Evolutionary conservation across 2,888 invertebrate genomes (phyloP).

Genomic region (Amorpha juglandis): DNA sequence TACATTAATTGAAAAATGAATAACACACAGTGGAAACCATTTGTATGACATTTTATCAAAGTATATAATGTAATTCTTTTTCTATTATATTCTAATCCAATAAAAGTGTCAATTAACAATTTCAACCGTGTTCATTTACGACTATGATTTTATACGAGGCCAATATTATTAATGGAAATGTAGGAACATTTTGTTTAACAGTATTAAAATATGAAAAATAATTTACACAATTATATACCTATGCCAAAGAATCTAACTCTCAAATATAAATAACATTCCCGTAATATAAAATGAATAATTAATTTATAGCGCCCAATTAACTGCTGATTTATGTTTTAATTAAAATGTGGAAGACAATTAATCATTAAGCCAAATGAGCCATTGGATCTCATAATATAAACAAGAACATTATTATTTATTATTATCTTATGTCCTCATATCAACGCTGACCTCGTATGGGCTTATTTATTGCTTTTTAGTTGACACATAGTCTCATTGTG

Average conservation of each 20-base stretch:
- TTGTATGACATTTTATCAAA: neutral
- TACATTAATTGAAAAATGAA: constrained; percentile 1
- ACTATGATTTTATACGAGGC: neutral
- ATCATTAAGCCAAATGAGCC: neutral
- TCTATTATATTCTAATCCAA: neutral
- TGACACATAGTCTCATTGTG: neutral
- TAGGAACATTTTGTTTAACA: neutral
- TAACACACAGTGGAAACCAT: neutral
- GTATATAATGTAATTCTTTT: too few relatives aligned
- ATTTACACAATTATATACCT: neutral
- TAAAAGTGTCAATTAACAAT: neutral
- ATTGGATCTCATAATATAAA: neutral
- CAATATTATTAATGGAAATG: neutral
- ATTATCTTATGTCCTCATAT: neutral
- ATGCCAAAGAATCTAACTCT: neutral
- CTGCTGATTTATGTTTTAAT: neutral
- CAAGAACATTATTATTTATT: neutral
- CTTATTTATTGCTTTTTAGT: neutral
- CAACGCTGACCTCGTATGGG: neutral
- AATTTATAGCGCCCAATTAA: neutral
- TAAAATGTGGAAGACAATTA: neutral
- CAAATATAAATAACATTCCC: neutral
- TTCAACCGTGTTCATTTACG: neutral
- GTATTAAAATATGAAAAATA: neutral
- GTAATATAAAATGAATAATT: neutral